phyloP scores from a whole-genome alignment of 2,888 invertebrate species.

The Cantharis rustica region DNA sequence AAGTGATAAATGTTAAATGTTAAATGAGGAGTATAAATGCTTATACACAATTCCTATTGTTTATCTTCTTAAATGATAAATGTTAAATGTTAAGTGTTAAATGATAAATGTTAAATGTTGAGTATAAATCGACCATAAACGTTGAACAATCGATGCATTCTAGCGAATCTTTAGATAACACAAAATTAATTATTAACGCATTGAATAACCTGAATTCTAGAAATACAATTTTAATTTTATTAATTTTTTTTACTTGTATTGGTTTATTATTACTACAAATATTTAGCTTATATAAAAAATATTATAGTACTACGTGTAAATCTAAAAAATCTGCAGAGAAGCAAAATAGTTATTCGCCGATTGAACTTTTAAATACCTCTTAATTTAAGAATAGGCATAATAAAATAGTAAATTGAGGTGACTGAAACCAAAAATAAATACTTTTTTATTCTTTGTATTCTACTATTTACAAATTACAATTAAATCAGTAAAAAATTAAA shows the following conservation, averaged over 20 bases:
- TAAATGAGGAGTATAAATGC: too few relatives aligned
- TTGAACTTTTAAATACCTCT: not conserved
- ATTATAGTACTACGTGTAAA: not conserved
- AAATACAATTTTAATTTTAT: not conserved
- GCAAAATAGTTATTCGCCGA: not conserved
- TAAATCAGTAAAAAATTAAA: too few relatives aligned
- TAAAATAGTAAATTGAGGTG: not conserved
- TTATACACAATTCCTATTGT: too few relatives aligned
- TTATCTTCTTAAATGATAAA: too few relatives aligned
- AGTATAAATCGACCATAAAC: too few relatives aligned
- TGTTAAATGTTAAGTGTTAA: too few relatives aligned
- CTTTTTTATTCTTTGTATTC: too few relatives aligned
- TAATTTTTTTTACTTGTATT: not conserved
- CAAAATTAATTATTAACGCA: not conserved
- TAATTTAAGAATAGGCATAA: not conserved
- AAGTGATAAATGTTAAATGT: too few relatives aligned
- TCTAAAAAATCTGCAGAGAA: not conserved
- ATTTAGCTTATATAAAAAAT: not conserved
- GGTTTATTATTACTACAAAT: not conserved
- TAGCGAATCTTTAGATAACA: not conserved
- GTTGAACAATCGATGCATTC: not conserved
- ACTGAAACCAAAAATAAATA: too few relatives aligned
- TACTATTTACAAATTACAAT: too few relatives aligned
- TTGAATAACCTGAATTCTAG: too few relatives aligned
- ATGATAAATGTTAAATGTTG: too few relatives aligned